Conservation (phyloP, 2,888 invertebrate genomes). For the Apamea epomidion region DNA sequence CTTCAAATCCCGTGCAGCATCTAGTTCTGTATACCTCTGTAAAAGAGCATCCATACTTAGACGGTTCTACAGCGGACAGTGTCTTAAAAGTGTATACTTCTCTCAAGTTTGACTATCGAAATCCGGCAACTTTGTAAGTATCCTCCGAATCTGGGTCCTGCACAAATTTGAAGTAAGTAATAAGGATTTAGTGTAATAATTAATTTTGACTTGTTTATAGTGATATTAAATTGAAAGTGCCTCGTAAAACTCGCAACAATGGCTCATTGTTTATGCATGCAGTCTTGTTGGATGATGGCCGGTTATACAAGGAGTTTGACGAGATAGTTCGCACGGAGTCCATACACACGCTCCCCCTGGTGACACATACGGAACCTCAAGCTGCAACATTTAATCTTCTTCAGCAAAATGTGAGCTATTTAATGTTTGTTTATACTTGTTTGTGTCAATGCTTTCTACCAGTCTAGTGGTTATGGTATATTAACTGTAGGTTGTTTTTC, state of each 20-base stretch:
- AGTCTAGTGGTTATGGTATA: not conserved
- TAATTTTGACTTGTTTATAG: slow-evolving; percentile 81
- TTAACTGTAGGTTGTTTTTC: slow-evolving; percentile 62
- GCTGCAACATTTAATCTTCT: slow-evolving; percentile 94
- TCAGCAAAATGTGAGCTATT: slow-evolving; percentile 82
- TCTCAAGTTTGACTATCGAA: slow-evolving; percentile 92
- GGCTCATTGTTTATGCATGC: slow-evolving; percentile 96
- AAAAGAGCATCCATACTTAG: slow-evolving; percentile 89
- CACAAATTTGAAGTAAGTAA: not conserved
- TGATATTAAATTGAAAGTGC: slow-evolving; percentile 92
- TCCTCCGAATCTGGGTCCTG: not conserved
- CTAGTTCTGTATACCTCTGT: slow-evolving; percentile 93
- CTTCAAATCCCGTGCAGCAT: slow-evolving; percentile 92
- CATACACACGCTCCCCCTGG: slow-evolving; percentile 92
- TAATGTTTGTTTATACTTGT: not conserved
- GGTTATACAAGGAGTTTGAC: slow-evolving; percentile 89
- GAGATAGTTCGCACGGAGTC: slow-evolving; percentile 91
- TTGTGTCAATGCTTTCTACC: not conserved
- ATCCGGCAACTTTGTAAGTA: slow-evolving; percentile 82
- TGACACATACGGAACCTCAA: slow-evolving; percentile 94
- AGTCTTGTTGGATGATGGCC: slow-evolving; percentile 90
- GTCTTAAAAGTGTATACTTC: slow-evolving; percentile 91
- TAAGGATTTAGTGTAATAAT: not conserved
- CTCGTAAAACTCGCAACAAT: slow-evolving; percentile 94
- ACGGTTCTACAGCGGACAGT: slow-evolving; percentile 82